A percentile compares a stretch with the other conserved stretches of the same genome.
These are phyloP conservation scores for Ophion costatus DNA, from an alignment of 2,888 invertebrate species.

Conservation along the genomic window DNA sequence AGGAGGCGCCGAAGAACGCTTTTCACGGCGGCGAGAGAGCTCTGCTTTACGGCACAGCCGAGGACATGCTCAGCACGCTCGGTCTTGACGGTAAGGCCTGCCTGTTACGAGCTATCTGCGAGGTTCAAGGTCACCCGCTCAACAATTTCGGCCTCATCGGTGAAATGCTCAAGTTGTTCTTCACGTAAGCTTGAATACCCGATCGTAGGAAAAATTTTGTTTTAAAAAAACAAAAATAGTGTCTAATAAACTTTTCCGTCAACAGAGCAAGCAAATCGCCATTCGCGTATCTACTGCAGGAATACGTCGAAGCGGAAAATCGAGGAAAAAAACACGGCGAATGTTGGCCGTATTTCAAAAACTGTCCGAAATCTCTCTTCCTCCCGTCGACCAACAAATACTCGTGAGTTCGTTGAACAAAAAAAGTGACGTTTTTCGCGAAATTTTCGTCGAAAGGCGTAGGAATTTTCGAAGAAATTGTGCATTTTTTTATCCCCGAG, in stretches of 20 bases:
- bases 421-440: too few species aligned
- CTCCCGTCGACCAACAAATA: constrained; percentile 85
- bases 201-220: neutral
- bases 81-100: constrained; percentile 94
- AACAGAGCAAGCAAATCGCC: constrained; percentile 92
- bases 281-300: constrained; percentile 88
- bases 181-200: constrained; percentile 87
- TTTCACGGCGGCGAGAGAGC: constrained; percentile 94
- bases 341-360: constrained; percentile 93
- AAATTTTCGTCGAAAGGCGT: too few species aligned
- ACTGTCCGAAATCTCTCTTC: constrained; percentile 93
- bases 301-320: constrained; percentile 92
- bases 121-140: constrained; percentile 92
- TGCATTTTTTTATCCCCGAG: neutral
- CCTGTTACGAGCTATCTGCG: constrained; percentile 92
- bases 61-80: constrained; percentile 92
- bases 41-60: constrained; percentile 90
- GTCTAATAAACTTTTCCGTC: constrained; percentile 35
- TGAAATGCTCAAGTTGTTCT: constrained; percentile 92
- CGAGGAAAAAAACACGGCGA: constrained; percentile 90
- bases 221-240: neutral
- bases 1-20: constrained; percentile 84
- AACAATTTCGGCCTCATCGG: constrained; percentile 92
- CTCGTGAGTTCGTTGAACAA: constrained; percentile 79
- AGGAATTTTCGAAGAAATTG: neutral